Base-by-base conservation (phyloP, 2,113 vertebrate species). In the Cyprinus carpio region DNA sequence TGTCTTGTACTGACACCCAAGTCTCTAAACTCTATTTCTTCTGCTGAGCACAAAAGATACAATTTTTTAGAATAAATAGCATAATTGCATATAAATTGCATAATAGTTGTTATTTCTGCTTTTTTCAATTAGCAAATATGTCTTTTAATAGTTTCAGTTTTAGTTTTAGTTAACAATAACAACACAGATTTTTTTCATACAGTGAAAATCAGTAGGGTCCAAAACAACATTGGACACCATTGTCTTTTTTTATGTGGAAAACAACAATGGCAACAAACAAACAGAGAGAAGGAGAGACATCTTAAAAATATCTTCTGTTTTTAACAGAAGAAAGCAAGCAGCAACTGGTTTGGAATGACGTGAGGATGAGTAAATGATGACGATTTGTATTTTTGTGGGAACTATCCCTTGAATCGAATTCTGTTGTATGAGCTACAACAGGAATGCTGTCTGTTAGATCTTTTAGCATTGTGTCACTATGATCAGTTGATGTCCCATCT, bases 401-500 rank as follows among this genome's bases (percentile, higher is more conserved):
- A 46, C 43, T 46, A 46, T 46, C 10, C 43, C 43, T 46, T 11
- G 31, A 9, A 54, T 76, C 20, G 9, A 15, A 25, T 69, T 81
- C 62, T 69, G 79, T 69, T 51, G 31, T 51, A 29, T 67, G 62
- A 65, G 7, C 16, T 51, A 49, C 25, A 69, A 31, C 40, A 81
- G 25, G 79, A 51, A 31, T 31, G 43, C 16, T 51, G 60, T 81
- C 79, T 81, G 75, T 69, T 69, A 23, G 79, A 51, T 51, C 25
- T 23, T 81, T 43, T 27, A 65, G 16, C 56, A 79, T 25, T 46
- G 58, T 46, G 16, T 51, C 62, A 51, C 62, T 23, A 46, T 67
- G 40, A 67, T 67, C 37, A 51, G 18, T 23, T 81, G 79, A 31
- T 81, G 25, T 69, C 25, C 20, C 10, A 10, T 51, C 43, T 11